Percentiles rank a stretch among this genome's conserved stretches.
These are phyloP conservation scores for Sebastes kiyomatsui DNA, from an alignment of 2,797 vertebrate species.

Conservation along the genomic window DNA sequence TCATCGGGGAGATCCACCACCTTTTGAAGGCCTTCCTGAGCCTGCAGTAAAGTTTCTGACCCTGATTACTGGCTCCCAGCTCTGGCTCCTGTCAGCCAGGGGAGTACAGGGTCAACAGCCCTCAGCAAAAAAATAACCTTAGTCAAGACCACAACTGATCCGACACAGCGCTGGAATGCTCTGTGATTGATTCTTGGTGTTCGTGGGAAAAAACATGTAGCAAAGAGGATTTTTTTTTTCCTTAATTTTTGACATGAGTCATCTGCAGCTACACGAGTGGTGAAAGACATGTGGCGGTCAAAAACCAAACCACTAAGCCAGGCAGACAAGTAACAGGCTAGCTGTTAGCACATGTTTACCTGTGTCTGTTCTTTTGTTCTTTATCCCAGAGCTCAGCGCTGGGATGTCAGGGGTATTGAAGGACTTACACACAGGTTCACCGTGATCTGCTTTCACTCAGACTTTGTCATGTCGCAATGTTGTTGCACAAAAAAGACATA, in stretches of 20 bases:
- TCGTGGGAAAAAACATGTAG: slow-evolving; percentile 21
- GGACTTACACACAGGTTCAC: slow-evolving; percentile 69
- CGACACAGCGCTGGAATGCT: slow-evolving; percentile 48
- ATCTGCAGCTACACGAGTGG: slow-evolving; percentile 5
- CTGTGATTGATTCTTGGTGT: slow-evolving; percentile 51
- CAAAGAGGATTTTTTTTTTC: slow-evolving; percentile 11
- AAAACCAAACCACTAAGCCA: slow-evolving; percentile 37
- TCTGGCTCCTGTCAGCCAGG: slow-evolving; percentile 75
- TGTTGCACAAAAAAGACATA: slow-evolving; percentile 63
- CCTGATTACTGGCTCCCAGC: slow-evolving; percentile 74
- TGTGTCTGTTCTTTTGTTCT: slow-evolving; percentile 72
- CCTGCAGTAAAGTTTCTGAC: slow-evolving; percentile 77
- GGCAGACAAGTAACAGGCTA: slow-evolving; percentile 59
- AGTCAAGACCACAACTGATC: slow-evolving; percentile 56
- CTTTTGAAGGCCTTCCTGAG: slow-evolving; percentile 77
- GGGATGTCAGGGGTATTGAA: slow-evolving; percentile 73
- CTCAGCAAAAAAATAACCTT: slow-evolving; percentile 54
- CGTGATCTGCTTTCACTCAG: slow-evolving; percentile 77
- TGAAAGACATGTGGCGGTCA: slow-evolving; percentile 48
- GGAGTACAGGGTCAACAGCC: slow-evolving; percentile 71
- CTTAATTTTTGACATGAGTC: slow-evolving; percentile 33
- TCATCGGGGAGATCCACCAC: slow-evolving; percentile 66
- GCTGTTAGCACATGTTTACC: slow-evolving; percentile 75
- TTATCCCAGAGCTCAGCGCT: slow-evolving; percentile 69
- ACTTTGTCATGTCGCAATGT: slow-evolving; percentile 70